These are phyloP conservation scores for Acronicta alni DNA, from an alignment of 2,888 invertebrate genomes.

Conservation along the genomic window DNA sequence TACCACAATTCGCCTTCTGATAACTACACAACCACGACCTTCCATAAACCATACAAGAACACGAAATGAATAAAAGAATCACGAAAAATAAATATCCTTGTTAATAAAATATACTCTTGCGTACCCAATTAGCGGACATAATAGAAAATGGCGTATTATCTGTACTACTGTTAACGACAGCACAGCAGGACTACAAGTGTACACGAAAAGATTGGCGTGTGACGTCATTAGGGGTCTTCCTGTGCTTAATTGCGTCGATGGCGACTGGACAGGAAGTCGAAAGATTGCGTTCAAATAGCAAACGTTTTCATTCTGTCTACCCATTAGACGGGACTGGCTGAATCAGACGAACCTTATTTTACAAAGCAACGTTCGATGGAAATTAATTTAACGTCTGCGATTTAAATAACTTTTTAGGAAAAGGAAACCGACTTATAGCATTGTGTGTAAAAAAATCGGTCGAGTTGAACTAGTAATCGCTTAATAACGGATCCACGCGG, in stretches of 20 bases:
- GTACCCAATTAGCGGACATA: conserved; percentile 48
- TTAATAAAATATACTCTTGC: conserved; percentile 40
- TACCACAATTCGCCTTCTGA: no score
- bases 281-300: conserved; percentile 86
- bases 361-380: conserved; percentile 16
- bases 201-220: conserved; percentile 70
- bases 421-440: no score
- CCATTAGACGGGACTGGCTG: conserved; percentile 55
- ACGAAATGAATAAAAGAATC: conserved; percentile 13
- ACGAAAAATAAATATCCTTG: background rate
- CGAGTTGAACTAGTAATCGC: no score
- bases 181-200: conserved; percentile 55
- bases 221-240: conserved; percentile 82
- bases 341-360: conserved; percentile 43
- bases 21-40: no score
- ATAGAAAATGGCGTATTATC: conserved; percentile 39
- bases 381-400: conserved; percentile 13
- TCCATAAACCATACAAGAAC: background rate
- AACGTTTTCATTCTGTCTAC: conserved; percentile 67
- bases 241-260: conserved; percentile 83
- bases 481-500: no score
- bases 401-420: no score
- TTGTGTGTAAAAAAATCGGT: no score
- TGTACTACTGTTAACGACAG: conserved; percentile 44
- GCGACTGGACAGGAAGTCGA: conserved; percentile 82